Conservation (phyloP, 1,140 invertebrate genomes). For the Tetraneura akinire region DNA sequence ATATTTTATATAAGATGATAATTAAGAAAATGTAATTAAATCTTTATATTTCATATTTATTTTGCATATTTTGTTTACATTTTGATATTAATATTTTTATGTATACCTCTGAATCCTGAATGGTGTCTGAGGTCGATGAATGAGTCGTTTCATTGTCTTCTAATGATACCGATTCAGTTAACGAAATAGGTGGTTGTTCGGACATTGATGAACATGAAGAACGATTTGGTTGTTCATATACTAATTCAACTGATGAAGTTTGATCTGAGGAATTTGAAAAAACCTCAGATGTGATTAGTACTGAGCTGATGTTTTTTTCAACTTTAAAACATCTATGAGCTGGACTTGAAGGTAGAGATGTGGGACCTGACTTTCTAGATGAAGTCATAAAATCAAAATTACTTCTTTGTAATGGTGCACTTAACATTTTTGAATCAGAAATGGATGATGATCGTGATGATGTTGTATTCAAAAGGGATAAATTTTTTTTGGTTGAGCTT, state of each 20-base stretch:
- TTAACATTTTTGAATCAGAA: slow-evolving; percentile 11
- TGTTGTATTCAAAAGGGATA: neutral
- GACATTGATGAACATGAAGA: slow-evolving; percentile 35
- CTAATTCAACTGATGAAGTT: slow-evolving; percentile 17
- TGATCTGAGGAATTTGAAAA: slow-evolving; percentile 19
- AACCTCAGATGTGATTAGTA: slow-evolving; percentile 29
- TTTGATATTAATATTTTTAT: neutral
- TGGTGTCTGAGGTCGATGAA: slow-evolving; percentile 29
- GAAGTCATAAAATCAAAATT: slow-evolving; percentile 15
- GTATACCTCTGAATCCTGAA: slow-evolving; percentile 26
- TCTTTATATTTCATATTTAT: neutral
- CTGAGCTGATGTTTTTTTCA: slow-evolving; percentile 17
- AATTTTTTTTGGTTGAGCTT: neutral
- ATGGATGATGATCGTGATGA: neutral
- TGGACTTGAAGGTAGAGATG: slow-evolving; percentile 32
- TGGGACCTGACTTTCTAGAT: slow-evolving; percentile 11
- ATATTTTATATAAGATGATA: too few species aligned
- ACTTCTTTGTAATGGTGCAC: slow-evolving; percentile 25
- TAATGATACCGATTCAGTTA: slow-evolving; percentile 45
- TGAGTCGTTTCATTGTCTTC: slow-evolving; percentile 29
- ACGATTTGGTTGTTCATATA: slow-evolving; percentile 40
- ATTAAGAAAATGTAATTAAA: too few species aligned
- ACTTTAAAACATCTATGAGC: slow-evolving; percentile 6
- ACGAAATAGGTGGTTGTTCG: slow-evolving; percentile 39
- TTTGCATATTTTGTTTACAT: neutral